phyloP scores from a whole-genome alignment of 2,797 vertebrate species.

The Gorsachius magnificus region DNA sequence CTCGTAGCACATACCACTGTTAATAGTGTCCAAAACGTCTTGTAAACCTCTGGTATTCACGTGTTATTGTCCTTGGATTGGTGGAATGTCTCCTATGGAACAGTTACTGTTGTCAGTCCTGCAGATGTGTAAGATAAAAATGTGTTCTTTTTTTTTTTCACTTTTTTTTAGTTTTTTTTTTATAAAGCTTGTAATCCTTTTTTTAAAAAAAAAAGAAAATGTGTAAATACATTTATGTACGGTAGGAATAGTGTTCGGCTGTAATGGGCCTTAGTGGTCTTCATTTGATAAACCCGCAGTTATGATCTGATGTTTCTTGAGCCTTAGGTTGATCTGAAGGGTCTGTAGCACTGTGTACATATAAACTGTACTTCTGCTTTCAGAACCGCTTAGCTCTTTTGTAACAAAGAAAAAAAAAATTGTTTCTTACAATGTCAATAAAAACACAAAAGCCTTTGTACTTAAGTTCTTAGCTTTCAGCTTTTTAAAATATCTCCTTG shows the following conservation, averaged over 20 bases:
- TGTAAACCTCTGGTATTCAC: slow-evolving; percentile 74
- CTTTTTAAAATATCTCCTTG: slow-evolving; percentile 27
- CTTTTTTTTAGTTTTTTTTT: slow-evolving; percentile 50
- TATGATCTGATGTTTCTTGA: slow-evolving; percentile 75
- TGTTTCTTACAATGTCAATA: slow-evolving; percentile 99
- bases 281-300: slow-evolving; percentile 82
- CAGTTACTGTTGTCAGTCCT: slow-evolving; percentile 75
- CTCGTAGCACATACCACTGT: slow-evolving; percentile 71
- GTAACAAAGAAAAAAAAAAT: slow-evolving; percentile 90
- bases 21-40: slow-evolving; percentile 76
- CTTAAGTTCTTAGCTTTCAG: slow-evolving; percentile 65
- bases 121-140: slow-evolving; percentile 84
- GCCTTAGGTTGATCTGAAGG: slow-evolving; percentile 79
- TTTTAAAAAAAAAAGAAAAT: neutral
- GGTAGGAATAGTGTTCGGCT: slow-evolving; percentile 86
- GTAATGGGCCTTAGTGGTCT: slow-evolving; percentile 78
- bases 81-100: slow-evolving; percentile 71
- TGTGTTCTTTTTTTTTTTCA: slow-evolving; percentile 72
- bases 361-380: slow-evolving; percentile 82
- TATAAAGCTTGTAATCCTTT: slow-evolving; percentile 81
- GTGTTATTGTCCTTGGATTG: slow-evolving; percentile 64
- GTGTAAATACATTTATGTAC: slow-evolving; percentile 94
- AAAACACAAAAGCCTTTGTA: slow-evolving; percentile 86
- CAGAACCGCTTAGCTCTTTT: slow-evolving; percentile 94
- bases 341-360: slow-evolving; percentile 79